phyloP scores from a whole-genome alignment of 2,113 vertebrate species.

The Podilymbus podiceps region DNA sequence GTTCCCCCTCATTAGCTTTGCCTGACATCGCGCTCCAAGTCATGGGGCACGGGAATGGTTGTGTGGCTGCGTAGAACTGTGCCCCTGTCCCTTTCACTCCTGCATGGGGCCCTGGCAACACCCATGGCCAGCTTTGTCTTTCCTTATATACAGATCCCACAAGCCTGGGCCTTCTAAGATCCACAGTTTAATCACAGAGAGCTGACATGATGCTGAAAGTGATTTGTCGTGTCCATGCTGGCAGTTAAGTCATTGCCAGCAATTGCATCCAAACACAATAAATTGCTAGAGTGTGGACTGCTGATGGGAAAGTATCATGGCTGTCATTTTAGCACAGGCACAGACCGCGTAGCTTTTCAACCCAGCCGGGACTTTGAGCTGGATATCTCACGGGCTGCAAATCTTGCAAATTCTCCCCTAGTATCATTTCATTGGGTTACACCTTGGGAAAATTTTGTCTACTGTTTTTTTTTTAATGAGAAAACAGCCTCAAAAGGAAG shows the following conservation, averaged over 20 bases:
- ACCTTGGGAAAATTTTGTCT: background rate
- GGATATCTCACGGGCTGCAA: background rate
- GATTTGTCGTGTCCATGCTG: slow-evolving; percentile 54
- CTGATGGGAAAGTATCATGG: slow-evolving; percentile 6
- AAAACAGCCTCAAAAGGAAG: background rate
- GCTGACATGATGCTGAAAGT: slow-evolving; percentile 38
- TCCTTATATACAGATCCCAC: background rate
- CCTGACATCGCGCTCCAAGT: background rate
- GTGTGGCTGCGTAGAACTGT: background rate
- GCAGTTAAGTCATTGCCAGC: slow-evolving; percentile 50
- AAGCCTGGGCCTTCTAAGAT: slow-evolving; percentile 10
- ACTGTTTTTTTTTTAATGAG: background rate
- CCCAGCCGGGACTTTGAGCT: background rate
- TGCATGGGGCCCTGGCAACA: background rate
- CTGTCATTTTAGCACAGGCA: background rate
- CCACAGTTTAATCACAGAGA: slow-evolving; percentile 45
- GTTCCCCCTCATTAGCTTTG: slow-evolving; percentile 51
- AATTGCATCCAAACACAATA: slow-evolving; percentile 41
- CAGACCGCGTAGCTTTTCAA: background rate
- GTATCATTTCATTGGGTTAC: background rate
- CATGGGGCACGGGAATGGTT: background rate
- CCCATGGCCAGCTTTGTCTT: background rate
- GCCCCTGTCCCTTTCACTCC: background rate
- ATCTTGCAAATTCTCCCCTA: background rate
- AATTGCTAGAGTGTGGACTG: background rate